Conservation (phyloP, 2,888 invertebrate species). For the Anodontia alba region DNA sequence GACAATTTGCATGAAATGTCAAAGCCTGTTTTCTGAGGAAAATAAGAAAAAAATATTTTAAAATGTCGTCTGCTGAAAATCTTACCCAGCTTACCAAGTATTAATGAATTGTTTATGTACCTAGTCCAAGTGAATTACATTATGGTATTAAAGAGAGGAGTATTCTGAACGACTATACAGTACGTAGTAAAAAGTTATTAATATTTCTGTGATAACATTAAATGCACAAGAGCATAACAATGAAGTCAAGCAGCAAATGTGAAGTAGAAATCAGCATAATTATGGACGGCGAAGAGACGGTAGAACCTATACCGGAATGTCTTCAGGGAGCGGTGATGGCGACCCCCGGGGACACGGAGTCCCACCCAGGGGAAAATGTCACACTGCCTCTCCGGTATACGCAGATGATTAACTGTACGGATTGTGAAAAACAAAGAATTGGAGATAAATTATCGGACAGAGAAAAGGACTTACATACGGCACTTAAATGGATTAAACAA, state of each 20-base stretch:
- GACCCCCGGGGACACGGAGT: conserved; percentile 19
- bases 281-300: conserved; percentile 49
- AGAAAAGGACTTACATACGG: conserved; percentile 72
- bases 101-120: background rate
- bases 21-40: no score
- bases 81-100: no score
- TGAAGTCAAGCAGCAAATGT: conserved; percentile 55
- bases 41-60: no score
- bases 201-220: background rate
- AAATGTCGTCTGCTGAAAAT: no score
- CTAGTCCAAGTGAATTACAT: background rate
- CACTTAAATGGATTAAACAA: conserved; percentile 78
- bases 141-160: background rate
- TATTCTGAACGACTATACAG: no score
- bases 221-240: conserved; percentile 6
- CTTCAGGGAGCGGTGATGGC: conserved; percentile 53
- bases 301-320: conserved; percentile 56
- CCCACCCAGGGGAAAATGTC: conserved; percentile 42
- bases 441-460: conserved; percentile 36
- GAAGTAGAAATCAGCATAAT: conserved; percentile 65
- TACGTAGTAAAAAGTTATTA: no score
- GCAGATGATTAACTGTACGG: conserved; percentile 41
- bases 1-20: no score
- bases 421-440: conserved; percentile 37
- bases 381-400: conserved; percentile 60